These are phyloP conservation scores for Parus major DNA, from an alignment of 2,113 vertebrate genomes.

Conservation along the genomic window DNA sequence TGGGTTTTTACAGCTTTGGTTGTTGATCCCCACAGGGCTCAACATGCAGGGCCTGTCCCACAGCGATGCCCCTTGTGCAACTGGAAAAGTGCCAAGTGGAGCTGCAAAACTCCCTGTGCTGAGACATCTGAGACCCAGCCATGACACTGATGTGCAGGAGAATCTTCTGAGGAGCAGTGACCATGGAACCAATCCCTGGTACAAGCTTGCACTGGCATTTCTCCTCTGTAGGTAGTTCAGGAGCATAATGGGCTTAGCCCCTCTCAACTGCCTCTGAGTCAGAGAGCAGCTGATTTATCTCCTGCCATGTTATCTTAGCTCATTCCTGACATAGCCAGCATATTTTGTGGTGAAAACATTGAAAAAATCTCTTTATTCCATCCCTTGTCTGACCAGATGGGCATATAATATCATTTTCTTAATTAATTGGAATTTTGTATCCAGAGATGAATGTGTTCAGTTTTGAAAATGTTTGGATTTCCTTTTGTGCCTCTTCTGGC, in stretches of 20 bases:
- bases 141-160: not conserved
- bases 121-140: not conserved
- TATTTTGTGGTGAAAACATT: conserved; percentile 9
- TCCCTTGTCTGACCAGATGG: conserved; percentile 11
- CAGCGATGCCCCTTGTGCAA: not conserved
- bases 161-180: not conserved
- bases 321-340: conserved; percentile 19
- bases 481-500: not conserved
- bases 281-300: not conserved
- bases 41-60: not conserved
- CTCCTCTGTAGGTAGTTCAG: not conserved
- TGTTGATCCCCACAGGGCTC: not conserved
- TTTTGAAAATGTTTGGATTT: not conserved
- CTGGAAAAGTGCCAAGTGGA: not conserved
- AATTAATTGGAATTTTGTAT: conserved; percentile 36
- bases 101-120: not conserved
- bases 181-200: not conserved
- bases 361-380: conserved; percentile 2
- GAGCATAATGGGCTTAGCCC: not conserved
- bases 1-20: not conserved
- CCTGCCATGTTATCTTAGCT: conserved; percentile 1
- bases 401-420: not conserved
- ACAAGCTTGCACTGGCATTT: not conserved
- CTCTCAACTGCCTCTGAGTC: not conserved
- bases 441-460: not conserved